Conservation (phyloP, 2,888 invertebrate species). For the Hemaris fuciformis region DNA sequence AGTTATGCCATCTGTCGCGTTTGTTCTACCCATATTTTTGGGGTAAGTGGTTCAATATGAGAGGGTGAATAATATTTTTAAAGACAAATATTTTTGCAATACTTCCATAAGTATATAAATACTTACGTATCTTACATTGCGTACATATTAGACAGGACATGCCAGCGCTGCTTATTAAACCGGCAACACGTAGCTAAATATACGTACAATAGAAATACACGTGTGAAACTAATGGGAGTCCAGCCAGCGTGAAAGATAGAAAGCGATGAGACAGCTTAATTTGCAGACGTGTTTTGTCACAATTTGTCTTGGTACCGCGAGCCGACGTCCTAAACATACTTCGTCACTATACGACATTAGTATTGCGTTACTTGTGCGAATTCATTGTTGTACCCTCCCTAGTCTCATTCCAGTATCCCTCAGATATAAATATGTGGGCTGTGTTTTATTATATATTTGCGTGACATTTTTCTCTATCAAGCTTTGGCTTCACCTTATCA, state of each 20-base stretch:
- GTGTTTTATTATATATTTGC: not conserved
- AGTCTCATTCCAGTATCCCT: conserved; percentile 20
- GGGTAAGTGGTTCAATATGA: not conserved
- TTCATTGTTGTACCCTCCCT: conserved; percentile 17
- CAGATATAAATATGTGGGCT: not conserved
- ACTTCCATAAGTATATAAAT: too few species aligned
- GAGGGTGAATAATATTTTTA: not conserved
- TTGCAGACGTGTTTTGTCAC: conserved; percentile 13
- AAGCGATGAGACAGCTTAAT: conserved; percentile 5
- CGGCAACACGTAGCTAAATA: not conserved
- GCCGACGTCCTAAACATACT: conserved; percentile 19
- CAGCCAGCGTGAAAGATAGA: not conserved
- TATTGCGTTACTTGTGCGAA: conserved; percentile 22
- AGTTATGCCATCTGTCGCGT: not conserved
- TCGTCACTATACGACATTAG: conserved; percentile 25
- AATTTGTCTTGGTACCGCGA: conserved; percentile 21
- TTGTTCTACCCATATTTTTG: not conserved
- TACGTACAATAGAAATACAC: not conserved
- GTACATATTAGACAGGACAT: not conserved
- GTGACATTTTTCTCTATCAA: too few species aligned
- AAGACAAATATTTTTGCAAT: too few species aligned
- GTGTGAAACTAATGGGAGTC: conserved; percentile 4
- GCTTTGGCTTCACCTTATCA: too few species aligned
- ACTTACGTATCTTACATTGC: too few species aligned
- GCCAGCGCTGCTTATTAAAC: not conserved